A percentile compares a stretch with the other conserved stretches of the same genome.
Conservation (phyloP, 2,797 vertebrate genomes). For the Myotis pilosus region DNA sequence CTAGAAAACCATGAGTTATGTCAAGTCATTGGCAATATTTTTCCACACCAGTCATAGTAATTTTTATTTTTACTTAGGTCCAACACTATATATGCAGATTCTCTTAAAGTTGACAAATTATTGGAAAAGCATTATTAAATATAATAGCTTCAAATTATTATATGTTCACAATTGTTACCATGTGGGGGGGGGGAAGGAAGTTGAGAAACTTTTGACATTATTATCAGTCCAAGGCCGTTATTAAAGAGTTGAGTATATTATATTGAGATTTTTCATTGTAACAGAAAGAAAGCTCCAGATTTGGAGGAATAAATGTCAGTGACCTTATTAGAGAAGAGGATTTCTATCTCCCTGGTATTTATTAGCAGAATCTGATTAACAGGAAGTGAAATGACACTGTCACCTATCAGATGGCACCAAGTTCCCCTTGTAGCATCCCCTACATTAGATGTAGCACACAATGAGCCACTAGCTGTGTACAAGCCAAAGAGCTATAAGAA, state of each 20-base stretch:
- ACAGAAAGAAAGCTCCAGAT: neutral
- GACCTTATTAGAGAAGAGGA: neutral
- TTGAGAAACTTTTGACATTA: neutral
- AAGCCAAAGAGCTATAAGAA: neutral
- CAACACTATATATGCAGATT: neutral
- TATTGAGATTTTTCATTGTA: neutral
- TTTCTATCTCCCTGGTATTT: neutral
- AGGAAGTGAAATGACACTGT: neutral
- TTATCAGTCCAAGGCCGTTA: neutral
- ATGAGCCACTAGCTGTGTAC: neutral
- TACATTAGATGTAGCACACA: neutral
- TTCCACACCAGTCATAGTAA: neutral
- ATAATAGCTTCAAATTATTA: neutral
- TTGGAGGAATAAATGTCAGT: neutral
- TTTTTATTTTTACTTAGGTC: neutral
- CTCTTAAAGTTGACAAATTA: neutral
- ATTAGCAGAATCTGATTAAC: neutral
- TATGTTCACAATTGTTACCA: neutral
- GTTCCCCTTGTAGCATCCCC: neutral
- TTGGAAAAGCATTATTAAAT: neutral
- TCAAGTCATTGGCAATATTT: neutral
- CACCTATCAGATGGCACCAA: neutral
- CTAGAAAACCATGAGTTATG: neutral
- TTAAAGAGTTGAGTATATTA: neutral
- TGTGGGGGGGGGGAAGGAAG: neutral